These are phyloP conservation scores for Boleophthalmus pectinirostris DNA, from an alignment of 2,113 vertebrate species.

Conservation along the genomic window DNA sequence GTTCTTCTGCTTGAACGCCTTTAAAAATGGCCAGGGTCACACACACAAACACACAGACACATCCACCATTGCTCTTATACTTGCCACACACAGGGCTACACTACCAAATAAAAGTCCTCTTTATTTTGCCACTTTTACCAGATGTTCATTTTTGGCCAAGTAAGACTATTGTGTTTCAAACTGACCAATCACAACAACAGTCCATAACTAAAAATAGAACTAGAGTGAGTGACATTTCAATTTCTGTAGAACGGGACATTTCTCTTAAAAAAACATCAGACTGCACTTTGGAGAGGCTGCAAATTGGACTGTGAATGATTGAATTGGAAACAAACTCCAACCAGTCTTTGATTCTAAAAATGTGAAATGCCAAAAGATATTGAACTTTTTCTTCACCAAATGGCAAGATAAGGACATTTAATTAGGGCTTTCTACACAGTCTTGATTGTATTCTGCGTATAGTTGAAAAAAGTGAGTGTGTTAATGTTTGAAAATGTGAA, in stretches of 20 bases:
- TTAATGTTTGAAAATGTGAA: not conserved
- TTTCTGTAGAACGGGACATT: conserved; percentile 43
- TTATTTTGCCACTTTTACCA: conserved; percentile 1
- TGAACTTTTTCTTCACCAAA: not conserved
- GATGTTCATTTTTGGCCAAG: conserved; percentile 1
- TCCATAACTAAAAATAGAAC: conserved; percentile 54
- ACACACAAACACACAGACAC: conserved; percentile 19
- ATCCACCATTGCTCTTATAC: conserved; percentile 16
- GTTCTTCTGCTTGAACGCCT: conserved; percentile 31
- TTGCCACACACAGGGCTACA: conserved; percentile 9
- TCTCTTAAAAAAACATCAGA: conserved; percentile 27
- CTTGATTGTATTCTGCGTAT: not conserved
- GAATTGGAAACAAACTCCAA: not conserved
- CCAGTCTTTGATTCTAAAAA: not conserved
- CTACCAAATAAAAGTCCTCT: conserved; percentile 9
- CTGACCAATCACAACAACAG: conserved; percentile 47
- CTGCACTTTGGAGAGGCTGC: conserved; percentile 31
- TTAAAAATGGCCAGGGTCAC: conserved; percentile 30
- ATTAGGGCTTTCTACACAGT: not conserved
- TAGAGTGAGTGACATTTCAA: conserved; percentile 59
- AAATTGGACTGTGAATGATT: conserved; percentile 42
- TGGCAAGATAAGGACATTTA: not conserved
- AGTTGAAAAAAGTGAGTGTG: not conserved
- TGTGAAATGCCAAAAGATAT: not conserved
- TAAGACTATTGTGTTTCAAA: conserved; percentile 23